A percentile compares a stretch with the other conserved stretches of the same genome.
These are phyloP conservation scores for Podarcis muralis DNA, from an alignment of 2,113 vertebrate genomes.

Conservation along the genomic window DNA sequence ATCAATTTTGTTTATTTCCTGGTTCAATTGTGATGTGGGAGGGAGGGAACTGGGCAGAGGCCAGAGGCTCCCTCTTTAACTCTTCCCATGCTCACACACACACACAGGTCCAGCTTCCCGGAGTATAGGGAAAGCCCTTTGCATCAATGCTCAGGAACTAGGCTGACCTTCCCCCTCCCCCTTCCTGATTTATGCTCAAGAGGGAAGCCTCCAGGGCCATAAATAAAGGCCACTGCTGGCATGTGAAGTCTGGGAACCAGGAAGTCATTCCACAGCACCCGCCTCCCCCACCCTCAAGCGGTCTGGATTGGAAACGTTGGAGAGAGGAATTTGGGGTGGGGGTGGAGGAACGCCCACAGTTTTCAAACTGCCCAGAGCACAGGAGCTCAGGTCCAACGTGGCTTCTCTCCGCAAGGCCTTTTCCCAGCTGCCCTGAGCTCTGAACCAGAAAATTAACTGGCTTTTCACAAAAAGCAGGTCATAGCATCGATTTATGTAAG, in stretches of 20 bases:
- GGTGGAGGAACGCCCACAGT: not conserved
- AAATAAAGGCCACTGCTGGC: slow-evolving; percentile 56
- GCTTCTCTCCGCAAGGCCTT: not conserved
- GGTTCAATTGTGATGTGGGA: slow-evolving; percentile 68
- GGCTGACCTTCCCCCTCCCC: not conserved
- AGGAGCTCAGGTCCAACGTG: not conserved
- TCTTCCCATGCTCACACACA: slow-evolving; percentile 36
- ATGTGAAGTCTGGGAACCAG: slow-evolving; percentile 66
- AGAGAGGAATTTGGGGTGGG: not conserved
- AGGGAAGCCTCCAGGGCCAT: slow-evolving; percentile 54
- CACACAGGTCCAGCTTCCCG: slow-evolving; percentile 2
- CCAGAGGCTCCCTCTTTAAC: slow-evolving; percentile 66
- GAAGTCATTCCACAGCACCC: slow-evolving; percentile 14
- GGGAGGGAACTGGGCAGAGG: not conserved
- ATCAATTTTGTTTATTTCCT: slow-evolving; percentile 81
- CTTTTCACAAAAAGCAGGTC: not conserved
- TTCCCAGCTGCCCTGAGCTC: not conserved
- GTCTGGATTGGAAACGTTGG: not conserved
- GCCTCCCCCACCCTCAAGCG: not conserved
- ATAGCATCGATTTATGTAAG: too few relatives aligned
- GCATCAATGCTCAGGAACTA: not conserved
- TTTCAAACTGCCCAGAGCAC: not conserved
- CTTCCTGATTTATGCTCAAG: slow-evolving; percentile 25
- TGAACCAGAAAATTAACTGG: not conserved
- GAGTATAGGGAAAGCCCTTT: not conserved